Evolutionary conservation across 2,888 invertebrate genomes (phyloP).

Genomic region (Chalcis sispes): DNA sequence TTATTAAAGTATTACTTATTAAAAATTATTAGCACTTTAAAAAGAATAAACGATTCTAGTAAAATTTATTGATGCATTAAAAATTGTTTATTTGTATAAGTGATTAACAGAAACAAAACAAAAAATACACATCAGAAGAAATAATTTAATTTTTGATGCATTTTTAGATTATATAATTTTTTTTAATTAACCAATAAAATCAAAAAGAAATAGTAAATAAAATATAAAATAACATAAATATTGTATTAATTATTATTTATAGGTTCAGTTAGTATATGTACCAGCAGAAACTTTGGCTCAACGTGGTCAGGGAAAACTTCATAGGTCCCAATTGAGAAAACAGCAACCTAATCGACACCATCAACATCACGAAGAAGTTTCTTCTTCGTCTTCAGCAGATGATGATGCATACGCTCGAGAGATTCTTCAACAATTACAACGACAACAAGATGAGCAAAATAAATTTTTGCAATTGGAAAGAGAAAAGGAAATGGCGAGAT

Average conservation of each 20-base stretch:
- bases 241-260: slow-evolving; percentile 31
- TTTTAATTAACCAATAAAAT: too few species aligned
- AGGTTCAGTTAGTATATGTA: slow-evolving; percentile 88
- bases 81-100: too few species aligned
- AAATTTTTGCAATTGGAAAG: slow-evolving; percentile 68
- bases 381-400: slow-evolving; percentile 47
- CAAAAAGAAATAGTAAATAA: too few species aligned
- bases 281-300: slow-evolving; percentile 86
- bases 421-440: slow-evolving; percentile 69
- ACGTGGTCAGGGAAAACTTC: slow-evolving; percentile 72
- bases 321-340: slow-evolving; percentile 66
- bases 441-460: slow-evolving; percentile 68
- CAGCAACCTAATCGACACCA: slow-evolving; percentile 62
- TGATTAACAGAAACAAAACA: too few species aligned
- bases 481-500: slow-evolving; percentile 68
- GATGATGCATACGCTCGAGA: slow-evolving; percentile 68
- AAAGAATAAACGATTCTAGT: too few species aligned
- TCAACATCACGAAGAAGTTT: slow-evolving; percentile 57
- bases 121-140: background rate
- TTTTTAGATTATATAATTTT: too few species aligned
- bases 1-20: too few species aligned
- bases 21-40: too few species aligned
- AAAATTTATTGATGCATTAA: too few species aligned
- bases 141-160: too few species aligned
- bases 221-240: background rate